Evolutionary conservation across 2,797 vertebrate species (phyloP).

Genomic region (Threskiornis aethiopicus): DNA sequence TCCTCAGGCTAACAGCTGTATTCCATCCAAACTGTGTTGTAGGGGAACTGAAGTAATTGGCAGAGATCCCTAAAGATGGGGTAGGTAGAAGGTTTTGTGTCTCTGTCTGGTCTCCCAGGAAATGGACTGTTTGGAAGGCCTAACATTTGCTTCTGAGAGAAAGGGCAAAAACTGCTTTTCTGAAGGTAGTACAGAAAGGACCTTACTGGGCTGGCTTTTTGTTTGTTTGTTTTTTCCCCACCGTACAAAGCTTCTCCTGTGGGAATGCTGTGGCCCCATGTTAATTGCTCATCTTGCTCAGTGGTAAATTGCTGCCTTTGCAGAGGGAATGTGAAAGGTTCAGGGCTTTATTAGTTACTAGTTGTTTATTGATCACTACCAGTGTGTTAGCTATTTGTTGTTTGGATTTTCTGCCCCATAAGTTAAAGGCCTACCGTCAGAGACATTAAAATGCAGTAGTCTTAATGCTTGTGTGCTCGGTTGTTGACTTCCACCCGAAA

Average conservation of each 20-base stretch:
- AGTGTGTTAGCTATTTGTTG: conserved; percentile 7
- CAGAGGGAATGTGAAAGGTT: conserved; percentile 8
- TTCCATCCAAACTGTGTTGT: neutral
- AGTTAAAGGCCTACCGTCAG: neutral
- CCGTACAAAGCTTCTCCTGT: neutral
- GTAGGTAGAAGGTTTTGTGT: neutral
- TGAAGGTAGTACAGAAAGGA: neutral
- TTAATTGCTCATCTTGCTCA: conserved; percentile 29
- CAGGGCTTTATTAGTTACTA: conserved; percentile 31
- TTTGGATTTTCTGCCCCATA: conserved; percentile 2
- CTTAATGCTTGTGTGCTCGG: neutral
- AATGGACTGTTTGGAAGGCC: neutral
- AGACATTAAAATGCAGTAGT: neutral
- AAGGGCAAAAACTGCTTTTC: neutral
- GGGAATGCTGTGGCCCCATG: neutral
- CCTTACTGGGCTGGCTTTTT: neutral
- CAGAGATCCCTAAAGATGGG: neutral
- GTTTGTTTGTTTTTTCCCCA: neutral
- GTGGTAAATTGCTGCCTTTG: neutral
- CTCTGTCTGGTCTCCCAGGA: neutral
- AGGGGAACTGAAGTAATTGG: neutral
- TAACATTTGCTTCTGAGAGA: neutral
- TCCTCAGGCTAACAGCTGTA: neutral
- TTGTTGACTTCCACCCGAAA: neutral
- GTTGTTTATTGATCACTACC: conserved; percentile 43